Evolutionary conservation across 2,888 invertebrate species (phyloP), one percentile per base, ranked within the genome.

Genomic region (Bedellia somnulentella): DNA sequence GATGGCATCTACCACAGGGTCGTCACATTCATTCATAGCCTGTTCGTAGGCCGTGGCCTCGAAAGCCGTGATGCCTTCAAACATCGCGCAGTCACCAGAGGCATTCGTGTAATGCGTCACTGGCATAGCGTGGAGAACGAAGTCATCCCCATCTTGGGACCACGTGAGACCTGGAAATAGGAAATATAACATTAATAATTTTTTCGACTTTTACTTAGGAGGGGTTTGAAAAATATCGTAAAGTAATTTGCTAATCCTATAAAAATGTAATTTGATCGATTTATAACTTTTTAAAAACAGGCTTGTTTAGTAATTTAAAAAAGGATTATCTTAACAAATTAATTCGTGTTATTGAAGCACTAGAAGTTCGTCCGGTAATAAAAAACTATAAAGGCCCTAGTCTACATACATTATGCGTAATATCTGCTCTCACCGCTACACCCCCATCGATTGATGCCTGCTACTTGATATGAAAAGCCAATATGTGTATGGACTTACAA

Each of bases 91-190:
- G 5, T 78, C 70, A 44, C 83, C 80, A 16, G 81, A 77, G 6
- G 81, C 71, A 57, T 82, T 82, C 34, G 78, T 78, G 59, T 81
- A 79, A 45, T 82, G 82, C 55, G 81, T 81, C 35, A 82, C 78
- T 8, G 82, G 82, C 68, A 82, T 78, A 21, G 82, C 82, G 48
- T 82, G 82, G 24, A 82, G 73, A 2, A 81, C 81, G 49, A 82
- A 82, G 44, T 82, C 81, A n/a, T 82, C 82, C 25, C 82, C 82
- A 35, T 82, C 81, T 52, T 82, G 82, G 1, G 82, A 82, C 82
- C 82, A 82, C 33, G 82, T 82, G 4, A 82, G 57, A 22, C 80
- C 80, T 80, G 63, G 13, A 63, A 68, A 28, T 24, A 31, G 37
- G 33, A 18, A 6, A 18, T 18, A 9, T 18, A 18, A 9, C 5